Base-by-base conservation (phyloP, 2,888 invertebrate genomes). In the Protodeltote pygarga region DNA sequence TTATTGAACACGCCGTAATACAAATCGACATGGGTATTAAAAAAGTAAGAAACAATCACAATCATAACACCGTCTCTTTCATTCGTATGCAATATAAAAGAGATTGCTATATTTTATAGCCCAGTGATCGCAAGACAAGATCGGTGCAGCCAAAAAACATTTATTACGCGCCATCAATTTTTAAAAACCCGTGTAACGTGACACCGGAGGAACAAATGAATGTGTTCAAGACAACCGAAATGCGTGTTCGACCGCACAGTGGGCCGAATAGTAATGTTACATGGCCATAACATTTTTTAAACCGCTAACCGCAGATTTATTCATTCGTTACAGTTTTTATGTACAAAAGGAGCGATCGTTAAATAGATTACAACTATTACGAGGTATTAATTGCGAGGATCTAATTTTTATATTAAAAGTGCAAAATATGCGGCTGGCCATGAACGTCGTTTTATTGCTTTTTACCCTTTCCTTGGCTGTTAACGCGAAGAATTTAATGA, bases 151-250 rank as follows among this genome's bases (percentile, higher is more conserved):
- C 86, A 83, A 86, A 86, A 79, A 83, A 80, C 85, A 87, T 90
- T 89, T 87, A 86, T 87, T 83, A 89, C 86, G 75, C 67, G 71
- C 87, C 83, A 86, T 89, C 89, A 89, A 88, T 81, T 89, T 87
- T 86, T 81, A 75, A 83, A 82, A 82, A 82, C 73, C 67, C 82
- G 67, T 89, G 90, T 90, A 89, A 89, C 79, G 21, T 73, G 88
- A 90, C 88, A 89, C 90, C 82, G 55, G 62, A 59, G 54, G 65
- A 68, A 79, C 82, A 80, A 80, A 83, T 77, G 73, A 73, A 77
- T 75, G 75, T 72, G 62, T 72, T 68, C 41, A 53, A 73, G 75
- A 81, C 79, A 75, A 66, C 73, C 72, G 71, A 80, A 75, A 75
- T 76, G 71, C 69, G 68, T 67, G 71, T 72, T 52, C 55, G 68